Evolutionary conservation across 2,113 vertebrate genomes (phyloP).

Genomic region (Synchiropus splendidus): DNA sequence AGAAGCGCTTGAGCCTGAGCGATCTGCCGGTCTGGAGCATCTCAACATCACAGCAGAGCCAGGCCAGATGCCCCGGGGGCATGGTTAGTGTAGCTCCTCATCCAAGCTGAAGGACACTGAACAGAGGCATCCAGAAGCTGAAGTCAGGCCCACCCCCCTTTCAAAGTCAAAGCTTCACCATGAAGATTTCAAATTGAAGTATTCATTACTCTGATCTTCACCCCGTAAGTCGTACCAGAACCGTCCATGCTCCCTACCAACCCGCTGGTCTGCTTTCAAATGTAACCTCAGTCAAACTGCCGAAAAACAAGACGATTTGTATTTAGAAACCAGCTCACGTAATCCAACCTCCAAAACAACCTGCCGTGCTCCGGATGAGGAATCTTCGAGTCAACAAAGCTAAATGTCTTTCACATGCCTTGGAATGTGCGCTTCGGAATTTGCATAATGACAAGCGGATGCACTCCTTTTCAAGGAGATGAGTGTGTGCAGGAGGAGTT

Average conservation of each 20-base stretch:
- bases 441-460: constrained; percentile 32
- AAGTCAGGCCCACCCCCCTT: constrained; percentile 56
- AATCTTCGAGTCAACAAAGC: too few species aligned
- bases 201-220: too few species aligned
- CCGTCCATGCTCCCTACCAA: too few species aligned
- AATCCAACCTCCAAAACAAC: too few species aligned
- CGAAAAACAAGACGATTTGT: too few species aligned
- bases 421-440: constrained; percentile 15
- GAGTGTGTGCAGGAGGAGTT: constrained; percentile 24
- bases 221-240: too few species aligned
- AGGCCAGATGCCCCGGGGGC: constrained; percentile 79
- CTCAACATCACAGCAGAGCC: constrained; percentile 69
- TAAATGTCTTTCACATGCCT: constrained; percentile 12
- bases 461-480: constrained; percentile 5
- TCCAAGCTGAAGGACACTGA: constrained; percentile 90
- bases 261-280: too few species aligned
- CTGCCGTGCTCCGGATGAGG: too few species aligned
- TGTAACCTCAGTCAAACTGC: too few species aligned
- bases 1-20: constrained; percentile 56
- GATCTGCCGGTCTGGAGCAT: constrained; percentile 75
- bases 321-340: too few species aligned
- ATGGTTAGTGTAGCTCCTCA: constrained; percentile 85
- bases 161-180: too few species aligned
- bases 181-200: too few species aligned
- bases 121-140: constrained; percentile 87